phyloP scores from a whole-genome alignment of 2,113 vertebrate genomes.

The Dascyllus trimaculatus region DNA sequence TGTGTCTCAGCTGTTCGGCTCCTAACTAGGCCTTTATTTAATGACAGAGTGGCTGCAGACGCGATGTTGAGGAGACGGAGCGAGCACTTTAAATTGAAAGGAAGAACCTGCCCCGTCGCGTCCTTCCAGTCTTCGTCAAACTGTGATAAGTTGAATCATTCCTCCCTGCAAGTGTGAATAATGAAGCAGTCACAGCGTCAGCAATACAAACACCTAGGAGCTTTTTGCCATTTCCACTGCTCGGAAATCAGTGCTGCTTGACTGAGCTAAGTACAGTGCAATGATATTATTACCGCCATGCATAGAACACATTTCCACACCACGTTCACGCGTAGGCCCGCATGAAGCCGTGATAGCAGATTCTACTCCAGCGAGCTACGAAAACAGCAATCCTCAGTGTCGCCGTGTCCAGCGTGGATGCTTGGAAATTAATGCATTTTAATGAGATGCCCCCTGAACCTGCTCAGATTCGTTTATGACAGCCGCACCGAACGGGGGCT shows the following conservation, averaged over 20 bases:
- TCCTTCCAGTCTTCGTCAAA: not conserved
- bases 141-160: conserved; percentile 3
- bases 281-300: conserved; percentile 15
- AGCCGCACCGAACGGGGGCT: conserved; percentile 27
- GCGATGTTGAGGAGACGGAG: not conserved
- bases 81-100: not conserved
- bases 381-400: conserved; percentile 27
- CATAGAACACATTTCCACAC: not conserved
- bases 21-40: conserved; percentile 24
- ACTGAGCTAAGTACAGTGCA: conserved; percentile 9
- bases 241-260: conserved; percentile 34
- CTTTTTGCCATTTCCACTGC: conserved; percentile 6
- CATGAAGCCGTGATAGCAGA: not conserved
- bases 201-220: conserved; percentile 16
- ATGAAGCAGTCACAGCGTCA: conserved; percentile 15
- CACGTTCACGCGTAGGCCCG: not conserved
- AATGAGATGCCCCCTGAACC: conserved; percentile 73
- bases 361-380: conserved; percentile 18
- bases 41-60: not conserved
- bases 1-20: conserved; percentile 3
- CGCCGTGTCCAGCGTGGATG: conserved; percentile 18
- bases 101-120: not conserved
- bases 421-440: conserved; percentile 66
- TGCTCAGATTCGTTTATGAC: conserved; percentile 50
- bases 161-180: conserved; percentile 17